Evolutionary conservation across 2,888 invertebrate species (phyloP).

Genomic region (Cephus pulcher): DNA sequence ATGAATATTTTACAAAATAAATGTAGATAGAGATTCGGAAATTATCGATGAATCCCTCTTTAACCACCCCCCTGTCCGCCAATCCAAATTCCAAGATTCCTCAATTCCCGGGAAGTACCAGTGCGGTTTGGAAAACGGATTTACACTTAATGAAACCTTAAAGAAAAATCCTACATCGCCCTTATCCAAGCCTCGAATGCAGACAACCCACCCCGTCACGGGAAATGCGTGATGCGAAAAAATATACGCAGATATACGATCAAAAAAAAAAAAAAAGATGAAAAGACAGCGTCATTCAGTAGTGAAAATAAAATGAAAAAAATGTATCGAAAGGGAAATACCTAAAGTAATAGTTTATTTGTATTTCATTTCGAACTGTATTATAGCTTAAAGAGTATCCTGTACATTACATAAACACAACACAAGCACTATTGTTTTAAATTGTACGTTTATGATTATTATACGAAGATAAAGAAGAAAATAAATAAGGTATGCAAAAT

Average conservation of each 20-base stretch:
- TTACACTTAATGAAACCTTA: not conserved
- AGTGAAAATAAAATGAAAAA: constrained; percentile 48
- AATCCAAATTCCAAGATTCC: not conserved
- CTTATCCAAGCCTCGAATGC: constrained; percentile 18
- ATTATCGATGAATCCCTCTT: constrained; percentile 39
- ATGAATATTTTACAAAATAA: constrained; percentile 65
- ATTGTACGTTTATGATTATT: constrained; percentile 65
- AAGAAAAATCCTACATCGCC: constrained; percentile 8
- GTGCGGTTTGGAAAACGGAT: not conserved
- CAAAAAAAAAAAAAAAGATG: constrained; percentile 33
- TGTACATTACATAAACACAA: constrained; percentile 65
- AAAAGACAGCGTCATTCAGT: constrained; percentile 51
- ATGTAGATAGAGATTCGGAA: constrained; percentile 62
- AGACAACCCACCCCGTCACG: not conserved
- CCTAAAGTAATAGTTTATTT: constrained; percentile 63
- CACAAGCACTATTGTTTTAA: constrained; percentile 64
- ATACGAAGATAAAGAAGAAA: constrained; percentile 62
- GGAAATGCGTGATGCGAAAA: constrained; percentile 19
- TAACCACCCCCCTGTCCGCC: constrained; percentile 15
- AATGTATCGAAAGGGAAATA: constrained; percentile 59
- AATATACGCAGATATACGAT: constrained; percentile 40
- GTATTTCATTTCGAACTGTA: constrained; percentile 65
- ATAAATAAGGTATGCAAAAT: constrained; percentile 64
- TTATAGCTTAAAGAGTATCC: constrained; percentile 65
- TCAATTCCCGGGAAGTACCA: not conserved